Evolutionary conservation across 2,888 invertebrate species (phyloP).

Genomic region (Nephrotoma flavescens): DNA sequence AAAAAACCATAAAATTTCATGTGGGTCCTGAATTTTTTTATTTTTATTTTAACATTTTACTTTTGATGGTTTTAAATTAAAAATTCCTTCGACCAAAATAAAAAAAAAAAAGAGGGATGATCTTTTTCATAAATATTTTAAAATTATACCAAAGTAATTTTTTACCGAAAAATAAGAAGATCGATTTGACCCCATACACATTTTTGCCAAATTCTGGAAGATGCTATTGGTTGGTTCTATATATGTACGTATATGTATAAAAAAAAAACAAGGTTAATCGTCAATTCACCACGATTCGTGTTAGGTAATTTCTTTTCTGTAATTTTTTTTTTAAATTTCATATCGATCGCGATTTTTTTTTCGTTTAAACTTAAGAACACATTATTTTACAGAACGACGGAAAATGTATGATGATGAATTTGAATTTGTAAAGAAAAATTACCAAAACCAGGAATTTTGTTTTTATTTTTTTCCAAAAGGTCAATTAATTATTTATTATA

Average conservation of each 20-base stretch:
- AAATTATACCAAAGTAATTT: neutral
- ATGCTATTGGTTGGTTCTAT: neutral
- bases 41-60: neutral
- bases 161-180: neutral
- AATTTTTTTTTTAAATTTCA: neutral
- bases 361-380: neutral
- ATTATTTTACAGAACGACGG: neutral
- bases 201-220: neutral
- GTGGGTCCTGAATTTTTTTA: neutral
- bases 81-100: neutral
- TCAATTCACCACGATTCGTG: conserved; percentile 1
- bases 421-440: neutral
- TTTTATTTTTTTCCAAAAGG: neutral
- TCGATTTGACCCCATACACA: neutral
- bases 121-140: neutral
- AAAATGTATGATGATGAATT: neutral
- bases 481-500: neutral
- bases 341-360: neutral
- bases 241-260: neutral
- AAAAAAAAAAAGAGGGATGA: neutral
- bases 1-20: neutral
- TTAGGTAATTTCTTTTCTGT: neutral
- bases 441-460: neutral
- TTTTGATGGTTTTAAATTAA: neutral
- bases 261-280: conserved; percentile 3